Evolutionary conservation across 2,113 vertebrate genomes (phyloP).

Genomic region (Burhinus oedicnemus): DNA sequence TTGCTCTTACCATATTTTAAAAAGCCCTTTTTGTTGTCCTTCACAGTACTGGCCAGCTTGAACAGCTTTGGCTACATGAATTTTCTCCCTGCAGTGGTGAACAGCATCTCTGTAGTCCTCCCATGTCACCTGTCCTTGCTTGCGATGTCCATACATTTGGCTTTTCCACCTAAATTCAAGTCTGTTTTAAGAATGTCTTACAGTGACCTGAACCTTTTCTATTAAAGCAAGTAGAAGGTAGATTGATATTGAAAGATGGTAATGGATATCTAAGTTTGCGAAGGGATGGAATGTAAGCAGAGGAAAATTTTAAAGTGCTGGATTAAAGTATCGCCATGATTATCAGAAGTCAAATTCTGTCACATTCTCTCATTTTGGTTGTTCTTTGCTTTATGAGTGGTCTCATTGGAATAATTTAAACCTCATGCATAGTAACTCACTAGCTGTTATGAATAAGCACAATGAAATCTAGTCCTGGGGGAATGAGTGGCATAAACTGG

Average conservation of each 20-base stretch:
- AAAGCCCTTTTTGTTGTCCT: no score
- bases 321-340: neutral
- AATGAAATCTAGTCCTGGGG: neutral
- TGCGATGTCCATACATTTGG: neutral
- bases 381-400: neutral
- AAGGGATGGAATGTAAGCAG: neutral
- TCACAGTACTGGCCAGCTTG: no score
- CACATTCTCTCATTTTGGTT: neutral
- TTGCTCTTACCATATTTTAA: no score
- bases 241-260: neutral
- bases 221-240: neutral
- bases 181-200: neutral
- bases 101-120: no score
- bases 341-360: neutral
- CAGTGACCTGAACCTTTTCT: neutral
- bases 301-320: neutral
- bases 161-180: neutral
- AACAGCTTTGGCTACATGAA: neutral
- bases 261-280: neutral
- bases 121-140: no score
- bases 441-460: neutral
- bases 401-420: slow-evolving; percentile 24
- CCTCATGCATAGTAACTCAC: neutral
- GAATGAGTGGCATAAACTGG: neutral
- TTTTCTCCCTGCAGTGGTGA: neutral